Conservation (phyloP, 1,140 invertebrate species). For the Hormaphis cornu region DNA sequence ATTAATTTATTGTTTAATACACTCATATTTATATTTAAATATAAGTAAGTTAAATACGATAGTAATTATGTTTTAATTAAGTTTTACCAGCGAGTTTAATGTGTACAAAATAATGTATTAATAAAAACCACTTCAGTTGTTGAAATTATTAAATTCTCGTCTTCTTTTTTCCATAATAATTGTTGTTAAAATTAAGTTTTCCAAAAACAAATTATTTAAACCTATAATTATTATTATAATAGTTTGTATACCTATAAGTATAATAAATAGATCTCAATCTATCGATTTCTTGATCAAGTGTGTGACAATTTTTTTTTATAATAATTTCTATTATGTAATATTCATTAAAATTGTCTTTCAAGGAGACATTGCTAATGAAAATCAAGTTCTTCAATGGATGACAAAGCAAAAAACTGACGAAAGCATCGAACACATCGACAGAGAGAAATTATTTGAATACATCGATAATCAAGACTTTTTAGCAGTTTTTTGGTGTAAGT, state of each 20-base stretch:
- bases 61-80: conserved; percentile 9
- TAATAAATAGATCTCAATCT: too few species aligned
- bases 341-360: neutral
- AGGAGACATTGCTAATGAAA: conserved; percentile 75
- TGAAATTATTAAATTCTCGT: conserved; percentile 1
- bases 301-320: too few species aligned
- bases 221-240: neutral
- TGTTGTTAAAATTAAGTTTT: neutral
- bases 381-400: conserved; percentile 81
- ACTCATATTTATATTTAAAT: neutral
- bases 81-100: neutral
- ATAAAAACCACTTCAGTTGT: conserved; percentile 21
- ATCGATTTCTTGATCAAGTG: too few species aligned
- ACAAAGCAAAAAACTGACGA: conserved; percentile 84
- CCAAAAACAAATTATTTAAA: neutral
- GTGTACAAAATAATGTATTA: conserved; percentile 28
- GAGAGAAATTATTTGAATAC: conserved; percentile 72
- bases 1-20: conserved; percentile 16
- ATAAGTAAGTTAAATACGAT: conserved; percentile 1
- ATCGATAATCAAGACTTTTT: conserved; percentile 86
- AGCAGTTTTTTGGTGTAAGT: conserved; percentile 87
- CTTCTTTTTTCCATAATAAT: neutral
- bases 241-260: too few species aligned
- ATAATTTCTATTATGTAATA: too few species aligned
- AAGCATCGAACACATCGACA: conserved; percentile 82